phyloP scores from a whole-genome alignment of 2,113 vertebrate genomes.

The Zingel zingel region DNA sequence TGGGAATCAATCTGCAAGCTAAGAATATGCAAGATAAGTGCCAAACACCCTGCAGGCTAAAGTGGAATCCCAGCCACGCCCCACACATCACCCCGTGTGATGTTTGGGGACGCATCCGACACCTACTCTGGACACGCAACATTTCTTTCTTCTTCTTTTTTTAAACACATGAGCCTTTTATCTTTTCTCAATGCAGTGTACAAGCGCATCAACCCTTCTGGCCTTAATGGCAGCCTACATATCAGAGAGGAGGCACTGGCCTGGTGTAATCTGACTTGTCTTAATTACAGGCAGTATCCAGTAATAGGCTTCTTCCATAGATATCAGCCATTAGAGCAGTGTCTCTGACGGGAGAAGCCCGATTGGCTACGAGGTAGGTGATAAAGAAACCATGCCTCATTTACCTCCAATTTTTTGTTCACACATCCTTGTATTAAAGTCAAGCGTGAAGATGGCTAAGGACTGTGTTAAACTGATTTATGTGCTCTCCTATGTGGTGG shows the following conservation, averaged over 20 bases:
- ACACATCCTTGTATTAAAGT: conserved; percentile 78
- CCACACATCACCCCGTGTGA: conserved; percentile 62
- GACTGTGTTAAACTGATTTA: conserved; percentile 81
- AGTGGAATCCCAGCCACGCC: conserved; percentile 58
- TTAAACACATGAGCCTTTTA: conserved; percentile 13
- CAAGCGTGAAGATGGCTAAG: conserved; percentile 75
- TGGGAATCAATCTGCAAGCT: conserved; percentile 66
- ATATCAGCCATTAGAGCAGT: conserved; percentile 79
- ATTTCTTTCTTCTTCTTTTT: conserved; percentile 23
- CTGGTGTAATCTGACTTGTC: conserved; percentile 77
- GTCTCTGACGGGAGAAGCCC: conserved; percentile 67
- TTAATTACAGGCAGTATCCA: conserved; percentile 81
- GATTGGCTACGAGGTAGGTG: conserved; percentile 75
- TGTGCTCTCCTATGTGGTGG: conserved; percentile 61
- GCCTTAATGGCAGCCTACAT: conserved; percentile 68
- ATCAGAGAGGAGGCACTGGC: conserved; percentile 68
- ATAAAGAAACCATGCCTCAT: conserved; percentile 82
- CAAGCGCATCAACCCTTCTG: conserved; percentile 52
- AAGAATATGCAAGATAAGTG: conserved; percentile 58
- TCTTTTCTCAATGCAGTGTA: conserved; percentile 37
- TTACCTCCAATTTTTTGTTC: conserved; percentile 79
- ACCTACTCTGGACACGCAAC: conserved; percentile 46
- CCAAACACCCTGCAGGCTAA: conserved; percentile 62
- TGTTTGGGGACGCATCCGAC: conserved; percentile 49
- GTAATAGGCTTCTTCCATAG: conserved; percentile 78